Evolutionary conservation across 2,797 vertebrate genomes (phyloP).

Genomic region (Vultur gryphus): DNA sequence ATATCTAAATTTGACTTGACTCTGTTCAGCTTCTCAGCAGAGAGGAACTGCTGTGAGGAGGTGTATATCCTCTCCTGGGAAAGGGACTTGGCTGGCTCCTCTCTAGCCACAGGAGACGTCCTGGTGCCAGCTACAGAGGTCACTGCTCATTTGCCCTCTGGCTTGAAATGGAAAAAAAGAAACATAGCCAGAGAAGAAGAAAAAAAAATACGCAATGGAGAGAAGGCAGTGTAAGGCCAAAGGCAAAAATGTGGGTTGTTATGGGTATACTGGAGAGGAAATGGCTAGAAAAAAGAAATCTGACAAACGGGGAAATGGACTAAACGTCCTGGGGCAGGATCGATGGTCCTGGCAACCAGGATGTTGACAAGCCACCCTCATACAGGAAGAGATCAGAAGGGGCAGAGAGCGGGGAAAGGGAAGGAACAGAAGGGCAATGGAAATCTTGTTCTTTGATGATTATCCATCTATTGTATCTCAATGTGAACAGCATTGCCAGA

Average conservation of each 20-base stretch:
- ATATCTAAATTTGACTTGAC: constrained; percentile 20
- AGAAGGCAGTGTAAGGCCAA: background rate
- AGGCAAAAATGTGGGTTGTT: background rate
- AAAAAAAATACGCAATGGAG: background rate
- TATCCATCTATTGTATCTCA: background rate
- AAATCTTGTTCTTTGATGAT: background rate
- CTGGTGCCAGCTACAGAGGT: constrained; percentile 48
- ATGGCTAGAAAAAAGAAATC: background rate
- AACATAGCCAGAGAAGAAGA: background rate
- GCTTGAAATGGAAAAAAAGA: constrained; percentile 40
- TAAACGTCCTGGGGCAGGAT: background rate
- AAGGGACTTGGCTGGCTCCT: constrained; percentile 21
- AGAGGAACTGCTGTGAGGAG: background rate
- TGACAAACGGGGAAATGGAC: background rate
- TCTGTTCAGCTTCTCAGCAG: background rate
- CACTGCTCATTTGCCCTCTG: constrained; percentile 43
- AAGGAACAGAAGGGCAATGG: background rate
- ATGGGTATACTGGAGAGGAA: background rate
- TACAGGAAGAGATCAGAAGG: background rate
- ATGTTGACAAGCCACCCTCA: background rate
- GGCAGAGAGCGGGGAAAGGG: background rate
- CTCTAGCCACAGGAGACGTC: background rate
- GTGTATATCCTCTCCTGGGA: constrained; percentile 13
- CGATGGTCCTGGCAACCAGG: background rate
- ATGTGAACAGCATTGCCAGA: background rate